Evolutionary conservation across 2,888 invertebrate species (phyloP).

Genomic region (Pseudolycoriella hygida): DNA sequence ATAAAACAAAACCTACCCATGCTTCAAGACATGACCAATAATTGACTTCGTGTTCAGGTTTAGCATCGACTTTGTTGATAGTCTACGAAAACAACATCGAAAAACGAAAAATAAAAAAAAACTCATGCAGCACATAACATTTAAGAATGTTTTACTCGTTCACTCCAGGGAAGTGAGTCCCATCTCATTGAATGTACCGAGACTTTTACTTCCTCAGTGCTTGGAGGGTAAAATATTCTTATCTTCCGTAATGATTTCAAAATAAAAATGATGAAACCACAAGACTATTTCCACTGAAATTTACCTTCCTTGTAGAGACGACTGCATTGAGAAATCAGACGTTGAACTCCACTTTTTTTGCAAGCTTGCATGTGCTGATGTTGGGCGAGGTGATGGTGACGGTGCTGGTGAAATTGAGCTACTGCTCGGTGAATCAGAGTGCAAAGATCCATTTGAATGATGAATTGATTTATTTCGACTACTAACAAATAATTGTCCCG

Average conservation of each 20-base stretch:
- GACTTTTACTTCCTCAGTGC: too few species aligned
- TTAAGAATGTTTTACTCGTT: too few species aligned
- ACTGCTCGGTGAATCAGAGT: conserved; percentile 68
- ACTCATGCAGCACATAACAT: neutral
- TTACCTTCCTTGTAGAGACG: conserved; percentile 28
- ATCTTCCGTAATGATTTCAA: too few species aligned
- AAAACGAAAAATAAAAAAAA: conserved; percentile 7
- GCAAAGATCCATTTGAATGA: conserved; percentile 65
- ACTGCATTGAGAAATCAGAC: conserved; percentile 49
- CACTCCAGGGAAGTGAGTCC: too few species aligned
- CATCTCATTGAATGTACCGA: too few species aligned
- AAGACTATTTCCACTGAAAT: conserved; percentile 25
- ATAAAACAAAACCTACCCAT: conserved; percentile 41
- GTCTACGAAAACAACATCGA: conserved; percentile 28
- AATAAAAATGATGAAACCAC: too few species aligned
- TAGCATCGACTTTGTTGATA: conserved; percentile 51
- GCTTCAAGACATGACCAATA: conserved; percentile 43
- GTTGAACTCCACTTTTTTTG: conserved; percentile 70
- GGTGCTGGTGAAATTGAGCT: conserved; percentile 73
- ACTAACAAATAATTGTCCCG: neutral
- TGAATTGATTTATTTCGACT: conserved; percentile 27
- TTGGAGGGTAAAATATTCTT: too few species aligned
- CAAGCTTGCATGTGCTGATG: conserved; percentile 35
- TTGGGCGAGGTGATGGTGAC: conserved; percentile 53
- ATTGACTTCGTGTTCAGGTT: conserved; percentile 45